phyloP scores from a whole-genome alignment of 2,797 vertebrate genomes.

The Potorous gilbertii region DNA sequence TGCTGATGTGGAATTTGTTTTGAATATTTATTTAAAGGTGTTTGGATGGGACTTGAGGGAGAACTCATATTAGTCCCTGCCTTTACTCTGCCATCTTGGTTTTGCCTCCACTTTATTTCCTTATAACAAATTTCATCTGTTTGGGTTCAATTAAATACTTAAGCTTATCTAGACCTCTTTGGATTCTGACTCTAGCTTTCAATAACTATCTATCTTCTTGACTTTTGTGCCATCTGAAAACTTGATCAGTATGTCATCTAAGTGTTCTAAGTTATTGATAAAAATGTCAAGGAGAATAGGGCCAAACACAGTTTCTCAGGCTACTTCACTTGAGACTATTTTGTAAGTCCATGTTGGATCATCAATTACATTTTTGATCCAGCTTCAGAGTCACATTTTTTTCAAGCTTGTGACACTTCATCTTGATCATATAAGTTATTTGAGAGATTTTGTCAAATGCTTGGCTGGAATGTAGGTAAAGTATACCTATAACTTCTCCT shows the following conservation, averaged over 20 bases:
- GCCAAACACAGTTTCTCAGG: background rate
- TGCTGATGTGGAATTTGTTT: too few relatives aligned
- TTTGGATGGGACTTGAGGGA: too few relatives aligned
- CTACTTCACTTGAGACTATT: background rate
- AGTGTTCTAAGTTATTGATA: background rate
- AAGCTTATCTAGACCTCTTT: background rate
- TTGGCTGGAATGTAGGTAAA: background rate
- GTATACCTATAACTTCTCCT: background rate
- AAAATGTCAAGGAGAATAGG: background rate
- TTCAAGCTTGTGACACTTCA: too few relatives aligned
- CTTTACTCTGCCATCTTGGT: too few relatives aligned
- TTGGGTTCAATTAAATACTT: background rate
- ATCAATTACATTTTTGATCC: background rate
- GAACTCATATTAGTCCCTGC: too few relatives aligned
- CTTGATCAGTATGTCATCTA: background rate
- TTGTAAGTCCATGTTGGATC: background rate
- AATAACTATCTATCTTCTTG: background rate
- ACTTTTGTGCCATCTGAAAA: background rate
- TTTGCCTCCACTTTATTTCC: background rate
- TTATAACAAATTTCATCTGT: background rate
- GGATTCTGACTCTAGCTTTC: background rate
- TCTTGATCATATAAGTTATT: background rate
- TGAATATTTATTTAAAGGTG: too few relatives aligned
- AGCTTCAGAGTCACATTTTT: background rate
- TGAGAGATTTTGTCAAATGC: background rate